These are phyloP conservation scores for Embidobia sp. DNA, from an alignment of 2,888 invertebrate species.

Conservation along the genomic window DNA sequence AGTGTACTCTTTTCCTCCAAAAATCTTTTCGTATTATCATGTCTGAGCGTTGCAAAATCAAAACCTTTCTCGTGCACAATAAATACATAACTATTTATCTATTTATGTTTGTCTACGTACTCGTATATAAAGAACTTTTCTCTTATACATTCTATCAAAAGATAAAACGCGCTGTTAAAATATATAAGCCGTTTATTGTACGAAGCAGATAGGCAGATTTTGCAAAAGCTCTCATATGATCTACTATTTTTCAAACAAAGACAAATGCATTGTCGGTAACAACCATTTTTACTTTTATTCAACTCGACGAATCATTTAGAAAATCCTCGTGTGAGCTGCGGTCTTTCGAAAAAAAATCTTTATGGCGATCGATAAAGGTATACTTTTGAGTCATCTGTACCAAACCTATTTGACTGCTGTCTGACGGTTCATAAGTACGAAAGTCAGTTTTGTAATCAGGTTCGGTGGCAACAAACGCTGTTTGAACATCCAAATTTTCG, in stretches of 20 bases:
- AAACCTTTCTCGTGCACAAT: no score
- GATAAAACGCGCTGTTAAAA: conserved; percentile 35
- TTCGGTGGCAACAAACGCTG: no score
- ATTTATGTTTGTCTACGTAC: no score
- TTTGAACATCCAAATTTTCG: no score
- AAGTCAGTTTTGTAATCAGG: background rate
- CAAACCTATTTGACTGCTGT: no score
- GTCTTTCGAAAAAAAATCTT: background rate
- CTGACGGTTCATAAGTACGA: background rate
- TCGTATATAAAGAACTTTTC: conserved; percentile 25
- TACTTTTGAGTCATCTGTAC: conserved; percentile 12
- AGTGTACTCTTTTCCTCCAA: no score
- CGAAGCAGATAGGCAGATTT: conserved; percentile 44
- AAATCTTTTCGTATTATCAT: no score
- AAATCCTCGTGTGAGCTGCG: conserved; percentile 25
- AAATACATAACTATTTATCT: no score
- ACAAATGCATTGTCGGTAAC: conserved; percentile 14
- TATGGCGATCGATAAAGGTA: background rate
- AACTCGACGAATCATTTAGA: background rate
- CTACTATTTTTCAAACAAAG: conserved; percentile 26
- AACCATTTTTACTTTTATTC: conserved; percentile 8
- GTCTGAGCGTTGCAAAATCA: no score
- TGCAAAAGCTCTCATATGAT: conserved; percentile 27
- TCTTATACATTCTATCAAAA: conserved; percentile 21
- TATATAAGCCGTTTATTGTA: conserved; percentile 36